Evolutionary conservation across 2,888 invertebrate species (phyloP), one percentile per base, ranked within the genome.

Genomic region (Cactoblastis cactorum): DNA sequence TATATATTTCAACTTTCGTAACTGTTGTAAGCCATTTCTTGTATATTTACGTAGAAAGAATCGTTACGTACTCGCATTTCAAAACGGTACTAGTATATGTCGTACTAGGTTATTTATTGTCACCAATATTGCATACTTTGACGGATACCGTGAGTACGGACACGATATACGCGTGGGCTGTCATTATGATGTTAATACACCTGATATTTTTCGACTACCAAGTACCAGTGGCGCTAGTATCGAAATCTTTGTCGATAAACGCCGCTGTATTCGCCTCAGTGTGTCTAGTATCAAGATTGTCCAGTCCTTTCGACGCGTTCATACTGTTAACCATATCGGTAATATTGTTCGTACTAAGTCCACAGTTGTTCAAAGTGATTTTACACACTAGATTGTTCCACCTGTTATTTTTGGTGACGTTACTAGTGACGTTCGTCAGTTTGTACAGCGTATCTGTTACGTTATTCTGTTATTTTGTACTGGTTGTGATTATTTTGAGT

Each of bases 141-240:
- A 99, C 99, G 0, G 97, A 97, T 74, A 97, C 98, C 0, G 96
- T 99, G 1, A 98, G 98, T 71, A 98, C 98, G 0, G 98, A 99
- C 73, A 98, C 99, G 0, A 98, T 99, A 70, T 98, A 97, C 71
- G 96, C 97, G 1, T 96, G 95, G 92, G 93, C 98, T 0, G 94
- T 95, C 15, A 90, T 96, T 11, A 96, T 98, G 93, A 93, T 98
- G 89, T 70, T 96, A 0, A 82, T 96, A 0, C 98, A 99, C 89
- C 89, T 99, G 54, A 92, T 96, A 62, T 98, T 98, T 73, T 97
- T 96, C 71, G 97, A 99, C 76, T 99, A 99, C 71, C 97, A 96
- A 3, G 92, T 96, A 0, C 92, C 93, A 9, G 96, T 95, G 1
- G 95, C 97, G 0, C 94, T 98, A 53, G 96, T 98, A 0, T 97